These are phyloP conservation scores for Varanus salvator DNA, from an alignment of 2,113 vertebrate species.

Conservation along the genomic window DNA sequence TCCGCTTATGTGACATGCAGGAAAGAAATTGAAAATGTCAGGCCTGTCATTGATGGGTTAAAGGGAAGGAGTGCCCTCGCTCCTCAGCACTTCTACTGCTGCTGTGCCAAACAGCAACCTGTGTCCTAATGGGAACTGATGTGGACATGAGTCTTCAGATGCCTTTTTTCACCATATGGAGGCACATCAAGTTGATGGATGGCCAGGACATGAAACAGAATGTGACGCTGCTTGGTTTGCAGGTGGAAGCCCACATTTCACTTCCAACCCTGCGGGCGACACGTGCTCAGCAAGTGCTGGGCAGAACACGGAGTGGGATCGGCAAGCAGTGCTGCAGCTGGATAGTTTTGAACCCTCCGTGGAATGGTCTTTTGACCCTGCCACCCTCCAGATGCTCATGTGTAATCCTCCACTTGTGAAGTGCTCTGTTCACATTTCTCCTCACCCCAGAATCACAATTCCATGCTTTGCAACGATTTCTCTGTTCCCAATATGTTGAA, in stretches of 20 bases:
- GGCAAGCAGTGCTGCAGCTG: too few species aligned
- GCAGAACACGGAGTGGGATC: too few species aligned
- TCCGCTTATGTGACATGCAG: conserved; percentile 67
- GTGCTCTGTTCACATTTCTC: too few species aligned
- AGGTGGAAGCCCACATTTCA: not conserved
- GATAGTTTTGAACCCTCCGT: too few species aligned
- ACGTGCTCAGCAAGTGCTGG: not conserved
- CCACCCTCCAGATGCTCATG: too few species aligned
- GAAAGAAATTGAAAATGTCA: conserved; percentile 66
- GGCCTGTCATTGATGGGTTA: conserved; percentile 53
- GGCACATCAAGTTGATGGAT: conserved; percentile 22
- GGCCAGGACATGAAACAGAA: conserved; percentile 23
- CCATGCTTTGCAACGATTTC: too few species aligned
- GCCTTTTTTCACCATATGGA: not conserved
- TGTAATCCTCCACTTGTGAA: too few species aligned
- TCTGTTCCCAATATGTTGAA: too few species aligned
- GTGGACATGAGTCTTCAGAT: not conserved
- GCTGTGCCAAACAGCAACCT: not conserved
- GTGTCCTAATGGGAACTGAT: conserved; percentile 6
- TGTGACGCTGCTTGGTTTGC: not conserved
- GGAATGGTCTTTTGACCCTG: too few species aligned
- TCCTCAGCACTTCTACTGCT: accelerated
- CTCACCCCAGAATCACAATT: too few species aligned
- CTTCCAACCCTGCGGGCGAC: not conserved
- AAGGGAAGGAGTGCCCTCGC: conserved; percentile 24